Percentiles rank a stretch among this genome's conserved stretches.
Conservation (phyloP, 2,113 vertebrate species). For the Cavia aperea region DNA sequence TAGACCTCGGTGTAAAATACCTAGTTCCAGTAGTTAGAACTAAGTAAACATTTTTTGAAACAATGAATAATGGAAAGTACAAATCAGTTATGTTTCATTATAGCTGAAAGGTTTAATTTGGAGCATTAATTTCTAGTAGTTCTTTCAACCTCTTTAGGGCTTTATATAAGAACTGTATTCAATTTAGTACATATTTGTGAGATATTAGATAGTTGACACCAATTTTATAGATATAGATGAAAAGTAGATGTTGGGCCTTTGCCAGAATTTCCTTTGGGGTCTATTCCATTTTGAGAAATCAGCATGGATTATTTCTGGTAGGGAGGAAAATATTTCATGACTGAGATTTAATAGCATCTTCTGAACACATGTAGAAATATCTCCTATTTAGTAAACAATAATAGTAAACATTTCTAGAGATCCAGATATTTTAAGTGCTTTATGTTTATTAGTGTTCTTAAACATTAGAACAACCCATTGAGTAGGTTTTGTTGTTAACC, state of each 20-base stretch:
- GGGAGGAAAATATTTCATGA: background rate
- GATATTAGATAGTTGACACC: background rate
- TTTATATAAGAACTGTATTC: background rate
- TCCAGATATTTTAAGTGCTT: conserved; percentile 17
- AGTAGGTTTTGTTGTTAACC: background rate
- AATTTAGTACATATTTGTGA: background rate
- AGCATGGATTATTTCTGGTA: background rate
- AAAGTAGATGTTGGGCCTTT: background rate
- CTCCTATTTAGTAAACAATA: background rate
- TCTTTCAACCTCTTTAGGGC: background rate
- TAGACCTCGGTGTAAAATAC: background rate
- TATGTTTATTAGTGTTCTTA: background rate
- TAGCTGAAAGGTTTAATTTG: conserved; percentile 6
- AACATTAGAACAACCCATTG: background rate
- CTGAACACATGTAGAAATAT: background rate
- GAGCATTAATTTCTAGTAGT: background rate
- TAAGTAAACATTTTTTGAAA: conserved; percentile 22
- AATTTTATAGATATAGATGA: conserved; percentile 22
- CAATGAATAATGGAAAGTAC: background rate
- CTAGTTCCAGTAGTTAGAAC: background rate
- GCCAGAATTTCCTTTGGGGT: background rate
- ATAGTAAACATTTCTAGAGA: background rate
- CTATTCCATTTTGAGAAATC: background rate
- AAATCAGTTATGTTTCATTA: background rate
- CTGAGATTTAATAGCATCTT: background rate